Evolutionary conservation across 2,113 vertebrate genomes (phyloP).

Genomic region (zebrafish (Danio rerio)): GRCz12tu NC_133196.1:29576001-29576500

Average conservation of each 20-base stretch:
- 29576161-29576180: too few species aligned
- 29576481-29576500: conserved; percentile 85
- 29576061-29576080: too few species aligned
- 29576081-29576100: too few species aligned
- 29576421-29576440: neutral
- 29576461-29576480: conserved; percentile 74
- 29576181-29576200: too few species aligned
- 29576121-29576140: too few species aligned
- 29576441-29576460: neutral
- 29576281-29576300: conserved; percentile 86
- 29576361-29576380: conserved; percentile 87
- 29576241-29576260: conserved; percentile 22
- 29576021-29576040: too few species aligned
- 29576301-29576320: conserved; percentile 87
- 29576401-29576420: neutral
- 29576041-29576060: too few species aligned
- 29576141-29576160: too few species aligned
- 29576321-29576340: conserved; percentile 83
- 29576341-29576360: conserved; percentile 79
- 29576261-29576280: conserved; percentile 78
- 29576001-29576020: too few species aligned
- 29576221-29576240: neutral
- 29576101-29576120: too few species aligned
- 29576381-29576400: neutral
- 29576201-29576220: neutral